Conservation (phyloP, 35 echinoderm and acorn worm genomes). For the Lytechinus pictus region DNA sequence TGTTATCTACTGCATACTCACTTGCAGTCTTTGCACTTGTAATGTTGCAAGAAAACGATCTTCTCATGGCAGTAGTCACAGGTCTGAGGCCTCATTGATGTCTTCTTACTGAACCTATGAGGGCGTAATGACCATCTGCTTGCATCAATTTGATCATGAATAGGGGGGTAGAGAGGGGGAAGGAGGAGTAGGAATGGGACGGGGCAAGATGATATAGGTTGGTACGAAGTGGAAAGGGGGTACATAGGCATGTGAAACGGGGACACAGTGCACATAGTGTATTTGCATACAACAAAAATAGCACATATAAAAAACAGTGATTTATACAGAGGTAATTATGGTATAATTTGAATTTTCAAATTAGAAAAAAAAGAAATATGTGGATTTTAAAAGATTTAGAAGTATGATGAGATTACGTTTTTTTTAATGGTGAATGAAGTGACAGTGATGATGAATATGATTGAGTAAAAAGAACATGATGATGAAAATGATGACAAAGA, state of each 20-base stretch:
- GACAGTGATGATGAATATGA: neutral
- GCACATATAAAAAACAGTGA: neutral
- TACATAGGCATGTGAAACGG: neutral
- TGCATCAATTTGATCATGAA: neutral
- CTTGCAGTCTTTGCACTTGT: conserved; percentile 96
- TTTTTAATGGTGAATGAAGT: neutral
- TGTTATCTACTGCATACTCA: conserved; percentile 47
- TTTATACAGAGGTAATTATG: neutral
- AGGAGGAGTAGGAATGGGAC: neutral
- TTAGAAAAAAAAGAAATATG: too few species aligned
- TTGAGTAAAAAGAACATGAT: neutral
- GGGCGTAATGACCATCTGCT: conserved; percentile 54
- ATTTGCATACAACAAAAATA: neutral
- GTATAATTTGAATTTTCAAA: neutral
- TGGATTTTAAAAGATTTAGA: neutral
- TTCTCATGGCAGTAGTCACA: conserved; percentile 94
- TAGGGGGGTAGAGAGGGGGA: neutral
- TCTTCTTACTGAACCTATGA: conserved; percentile 83
- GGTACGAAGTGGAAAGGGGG: neutral
- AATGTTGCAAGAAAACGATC: conserved; percentile 76
- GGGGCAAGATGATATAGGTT: neutral
- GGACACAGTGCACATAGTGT: neutral
- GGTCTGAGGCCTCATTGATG: conserved; percentile 57
- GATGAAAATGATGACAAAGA: neutral
- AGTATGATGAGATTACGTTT: neutral